Conservation (phyloP, 2,113 vertebrate genomes). For the Cephalopterus ornatus region DNA sequence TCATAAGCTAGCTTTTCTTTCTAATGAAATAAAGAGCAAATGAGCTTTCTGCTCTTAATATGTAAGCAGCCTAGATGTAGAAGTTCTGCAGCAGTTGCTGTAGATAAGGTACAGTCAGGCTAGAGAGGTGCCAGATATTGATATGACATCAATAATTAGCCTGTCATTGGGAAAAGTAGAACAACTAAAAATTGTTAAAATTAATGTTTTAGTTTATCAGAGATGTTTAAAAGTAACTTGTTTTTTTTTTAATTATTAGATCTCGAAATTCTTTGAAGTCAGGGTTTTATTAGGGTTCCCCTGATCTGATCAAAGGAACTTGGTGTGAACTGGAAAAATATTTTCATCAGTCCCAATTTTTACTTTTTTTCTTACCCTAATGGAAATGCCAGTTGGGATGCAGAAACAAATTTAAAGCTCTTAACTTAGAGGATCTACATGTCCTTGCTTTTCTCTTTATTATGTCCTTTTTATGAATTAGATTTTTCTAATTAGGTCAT, state of each 20-base stretch:
- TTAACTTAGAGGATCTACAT: not conserved
- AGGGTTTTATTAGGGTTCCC: not conserved
- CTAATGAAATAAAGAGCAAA: not conserved
- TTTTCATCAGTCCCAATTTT: not conserved
- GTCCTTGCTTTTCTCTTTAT: not conserved
- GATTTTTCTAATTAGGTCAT: rapidly evolving
- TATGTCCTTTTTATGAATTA: not conserved
- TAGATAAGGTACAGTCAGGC: not conserved
- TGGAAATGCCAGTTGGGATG: not conserved
- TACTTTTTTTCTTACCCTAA: not conserved
- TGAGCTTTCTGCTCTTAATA: not conserved
- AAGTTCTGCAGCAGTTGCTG: not conserved
- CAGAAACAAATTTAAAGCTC: not conserved
- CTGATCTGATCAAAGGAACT: not conserved
- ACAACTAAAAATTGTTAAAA: not conserved
- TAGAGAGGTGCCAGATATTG: not conserved
- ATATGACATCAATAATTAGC: not conserved
- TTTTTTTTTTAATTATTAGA: not conserved
- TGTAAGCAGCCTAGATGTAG: not conserved
- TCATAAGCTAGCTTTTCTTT: not conserved
- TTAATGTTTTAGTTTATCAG: not conserved
- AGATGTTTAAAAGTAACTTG: not conserved
- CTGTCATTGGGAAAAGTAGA: not conserved
- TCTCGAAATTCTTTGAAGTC: not conserved
- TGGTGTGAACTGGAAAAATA: not conserved